These are phyloP conservation scores for Beris chalybata DNA, from an alignment of 2,888 invertebrate genomes.

Conservation along the genomic window DNA sequence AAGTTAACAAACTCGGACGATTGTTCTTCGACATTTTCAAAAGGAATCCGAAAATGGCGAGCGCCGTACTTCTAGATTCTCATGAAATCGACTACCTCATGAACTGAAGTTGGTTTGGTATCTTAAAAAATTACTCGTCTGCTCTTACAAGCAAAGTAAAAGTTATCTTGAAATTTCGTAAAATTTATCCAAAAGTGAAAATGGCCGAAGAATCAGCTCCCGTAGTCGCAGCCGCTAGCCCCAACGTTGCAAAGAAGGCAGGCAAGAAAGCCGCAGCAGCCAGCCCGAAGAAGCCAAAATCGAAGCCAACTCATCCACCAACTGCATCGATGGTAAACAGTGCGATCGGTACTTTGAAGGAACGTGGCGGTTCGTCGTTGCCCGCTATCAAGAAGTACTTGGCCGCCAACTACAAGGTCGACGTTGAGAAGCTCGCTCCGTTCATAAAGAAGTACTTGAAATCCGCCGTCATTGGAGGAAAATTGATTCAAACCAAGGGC, in stretches of 20 bases:
- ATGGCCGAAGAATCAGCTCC: conserved; percentile 22
- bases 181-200: not conserved
- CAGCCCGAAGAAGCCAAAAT: conserved; percentile 5
- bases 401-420: conserved; percentile 62
- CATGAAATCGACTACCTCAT: no score
- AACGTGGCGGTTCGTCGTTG: conserved; percentile 63
- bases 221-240: conserved; percentile 10
- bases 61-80: no score
- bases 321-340: conserved; percentile 61
- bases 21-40: no score
- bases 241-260: not conserved
- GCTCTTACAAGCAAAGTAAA: no score
- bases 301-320: conserved; percentile 55
- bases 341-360: conserved; percentile 60
- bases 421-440: conserved; percentile 62
- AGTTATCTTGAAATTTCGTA: no score
- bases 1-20: no score
- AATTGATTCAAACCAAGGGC: conserved; percentile 49
- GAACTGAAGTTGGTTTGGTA: no score
- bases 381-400: conserved; percentile 63
- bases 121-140: no score
- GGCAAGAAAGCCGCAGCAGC: not conserved
- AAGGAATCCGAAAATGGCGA: no score
- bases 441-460: conserved; percentile 65
- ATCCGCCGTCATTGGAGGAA: conserved; percentile 59